These are phyloP conservation scores for Alethe castanea DNA, from an alignment of 2,113 vertebrate species.

Conservation along the genomic window DNA sequence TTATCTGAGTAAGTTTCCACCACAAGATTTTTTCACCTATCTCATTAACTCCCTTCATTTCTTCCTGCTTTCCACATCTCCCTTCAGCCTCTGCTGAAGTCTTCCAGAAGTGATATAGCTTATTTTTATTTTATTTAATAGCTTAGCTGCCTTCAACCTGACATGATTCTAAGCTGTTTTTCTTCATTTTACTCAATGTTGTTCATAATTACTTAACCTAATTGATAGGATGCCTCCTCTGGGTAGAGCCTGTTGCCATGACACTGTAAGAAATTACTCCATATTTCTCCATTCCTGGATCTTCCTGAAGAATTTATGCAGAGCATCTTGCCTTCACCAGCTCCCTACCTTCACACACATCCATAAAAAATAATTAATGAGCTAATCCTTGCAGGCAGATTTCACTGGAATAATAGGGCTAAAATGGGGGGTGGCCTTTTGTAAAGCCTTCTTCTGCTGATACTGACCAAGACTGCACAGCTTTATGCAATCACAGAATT, in stretches of 20 bases:
- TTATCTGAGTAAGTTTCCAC: neutral
- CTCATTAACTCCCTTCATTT: neutral
- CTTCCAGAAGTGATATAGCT: neutral
- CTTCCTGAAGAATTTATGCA: neutral
- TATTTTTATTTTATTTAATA: neutral
- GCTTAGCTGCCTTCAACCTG: neutral
- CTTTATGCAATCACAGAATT: neutral
- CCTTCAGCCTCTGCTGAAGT: neutral
- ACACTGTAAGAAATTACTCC: neutral
- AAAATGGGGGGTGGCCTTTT: fast-evolving
- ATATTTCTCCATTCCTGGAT: neutral
- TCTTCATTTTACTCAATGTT: neutral
- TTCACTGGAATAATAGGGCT: neutral
- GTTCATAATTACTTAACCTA: conserved; percentile 27
- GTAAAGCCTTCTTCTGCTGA: neutral
- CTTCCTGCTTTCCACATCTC: neutral
- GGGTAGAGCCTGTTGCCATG: conserved; percentile 3
- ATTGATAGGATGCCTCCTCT: conserved; percentile 12
- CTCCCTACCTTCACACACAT: neutral
- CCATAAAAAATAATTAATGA: neutral
- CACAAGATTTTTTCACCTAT: neutral
- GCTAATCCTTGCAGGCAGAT: neutral
- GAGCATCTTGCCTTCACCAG: neutral
- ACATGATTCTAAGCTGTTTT: neutral
- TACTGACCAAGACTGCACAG: neutral